These are phyloP conservation scores for Nematolebias whitei DNA, from an alignment of 2,113 vertebrate genomes.

Conservation along the genomic window DNA sequence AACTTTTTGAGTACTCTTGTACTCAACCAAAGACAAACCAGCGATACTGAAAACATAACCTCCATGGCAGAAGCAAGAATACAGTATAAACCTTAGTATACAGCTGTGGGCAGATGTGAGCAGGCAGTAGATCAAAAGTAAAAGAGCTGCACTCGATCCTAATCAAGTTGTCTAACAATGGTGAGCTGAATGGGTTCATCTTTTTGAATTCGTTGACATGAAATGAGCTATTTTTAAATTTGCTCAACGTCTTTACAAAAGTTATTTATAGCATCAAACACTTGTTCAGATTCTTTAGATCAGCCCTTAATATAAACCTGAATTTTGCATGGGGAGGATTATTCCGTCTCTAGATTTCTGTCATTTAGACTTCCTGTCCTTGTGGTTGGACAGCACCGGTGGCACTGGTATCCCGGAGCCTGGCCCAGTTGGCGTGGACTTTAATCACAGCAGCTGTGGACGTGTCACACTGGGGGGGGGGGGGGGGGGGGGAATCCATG, in stretches of 20 bases:
- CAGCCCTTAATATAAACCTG: no score
- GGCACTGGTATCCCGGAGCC: constrained; percentile 7
- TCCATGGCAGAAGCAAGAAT: no score
- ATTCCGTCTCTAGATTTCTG: background rate
- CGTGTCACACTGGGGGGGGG: constrained; percentile 34
- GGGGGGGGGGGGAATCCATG: constrained; percentile 50
- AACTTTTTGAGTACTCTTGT: no score
- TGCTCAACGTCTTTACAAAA: background rate
- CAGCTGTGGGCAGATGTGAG: background rate
- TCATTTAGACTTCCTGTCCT: constrained; percentile 6
- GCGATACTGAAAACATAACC: no score
- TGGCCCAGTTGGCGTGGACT: constrained; percentile 43
- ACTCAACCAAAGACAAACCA: no score
- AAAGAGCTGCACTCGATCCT: no score
- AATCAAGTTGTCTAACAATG: no score
- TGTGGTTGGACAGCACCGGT: constrained; percentile 12
- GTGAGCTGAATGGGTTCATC: no score
- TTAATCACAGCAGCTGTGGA: constrained; percentile 37
- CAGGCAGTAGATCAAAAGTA: no score
- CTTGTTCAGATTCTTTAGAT: background rate
- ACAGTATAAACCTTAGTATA: background rate
- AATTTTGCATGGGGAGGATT: background rate
- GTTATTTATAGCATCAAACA: background rate
- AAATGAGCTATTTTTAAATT: no score
- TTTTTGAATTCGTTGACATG: no score